phyloP scores from a whole-genome alignment of 2,888 invertebrate genomes.

The Anarsia innoxiella region DNA sequence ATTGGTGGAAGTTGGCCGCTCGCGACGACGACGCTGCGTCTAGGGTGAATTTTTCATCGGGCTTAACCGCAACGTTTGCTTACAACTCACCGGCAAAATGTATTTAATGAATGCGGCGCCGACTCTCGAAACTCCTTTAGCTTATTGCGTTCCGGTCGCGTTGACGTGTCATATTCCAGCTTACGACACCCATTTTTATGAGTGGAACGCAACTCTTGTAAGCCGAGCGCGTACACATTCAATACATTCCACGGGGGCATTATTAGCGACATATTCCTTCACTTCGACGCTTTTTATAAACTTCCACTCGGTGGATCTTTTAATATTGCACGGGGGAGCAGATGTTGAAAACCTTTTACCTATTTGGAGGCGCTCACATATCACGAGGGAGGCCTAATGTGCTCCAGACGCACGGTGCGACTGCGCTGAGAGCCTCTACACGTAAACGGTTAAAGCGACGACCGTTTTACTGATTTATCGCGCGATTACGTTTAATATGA shows the following conservation, averaged over 20 bases:
- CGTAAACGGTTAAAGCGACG: constrained; percentile 34
- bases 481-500: constrained; percentile 5
- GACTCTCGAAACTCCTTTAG: neutral
- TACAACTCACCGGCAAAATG: constrained; percentile 40
- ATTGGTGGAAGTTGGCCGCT: constrained; percentile 57
- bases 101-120: constrained; percentile 9
- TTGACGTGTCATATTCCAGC: neutral
- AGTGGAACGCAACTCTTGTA: constrained; percentile 7
- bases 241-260: constrained; percentile 14
- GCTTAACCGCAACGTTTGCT: constrained; percentile 39
- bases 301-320: constrained; percentile 50
- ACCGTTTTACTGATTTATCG: constrained; percentile 35
- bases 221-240: constrained; percentile 15
- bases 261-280: constrained; percentile 14
- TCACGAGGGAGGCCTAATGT: constrained; percentile 43
- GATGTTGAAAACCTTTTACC: constrained; percentile 62
- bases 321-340: constrained; percentile 61
- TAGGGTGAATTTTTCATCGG: constrained; percentile 56
- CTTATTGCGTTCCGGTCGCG: neutral
- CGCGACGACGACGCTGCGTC: constrained; percentile 21
- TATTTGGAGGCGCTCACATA: constrained; percentile 35
- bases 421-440: constrained; percentile 34
- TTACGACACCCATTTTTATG: constrained; percentile 2
- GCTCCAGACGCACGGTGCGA: constrained; percentile 27
- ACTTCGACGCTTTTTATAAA: constrained; percentile 42